A percentile compares a stretch with the other conserved stretches of the same genome.
Evolutionary conservation across 2,888 invertebrate species (phyloP).

Genomic region (Xanthorhoe designata): DNA sequence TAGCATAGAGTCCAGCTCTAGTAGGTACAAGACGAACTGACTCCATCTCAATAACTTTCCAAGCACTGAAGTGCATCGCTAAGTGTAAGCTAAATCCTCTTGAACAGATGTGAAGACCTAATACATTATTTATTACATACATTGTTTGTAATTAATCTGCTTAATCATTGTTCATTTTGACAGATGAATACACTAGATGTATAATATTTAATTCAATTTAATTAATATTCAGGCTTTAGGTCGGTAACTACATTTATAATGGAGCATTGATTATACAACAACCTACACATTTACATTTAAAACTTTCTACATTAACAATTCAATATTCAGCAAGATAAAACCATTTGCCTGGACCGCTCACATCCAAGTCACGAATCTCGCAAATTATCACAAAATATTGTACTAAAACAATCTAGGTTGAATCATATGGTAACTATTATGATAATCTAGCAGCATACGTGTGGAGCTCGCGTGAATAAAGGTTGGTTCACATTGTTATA

Average conservation of each 20-base stretch:
- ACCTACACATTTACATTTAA: neutral
- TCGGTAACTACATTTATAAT: neutral
- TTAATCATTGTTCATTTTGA: no score
- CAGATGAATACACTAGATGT: no score
- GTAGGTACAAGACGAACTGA: no score
- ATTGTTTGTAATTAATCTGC: no score
- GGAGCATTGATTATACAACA: neutral
- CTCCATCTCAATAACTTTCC: no score
- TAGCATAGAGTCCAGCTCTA: no score
- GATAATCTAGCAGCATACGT: constrained; percentile 38
- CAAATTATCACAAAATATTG: constrained; percentile 8
- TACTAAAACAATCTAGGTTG: constrained; percentile 12
- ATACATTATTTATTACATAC: no score
- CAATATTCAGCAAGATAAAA: neutral
- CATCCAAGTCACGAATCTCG: constrained; percentile 1
- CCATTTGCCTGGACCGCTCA: neutral
- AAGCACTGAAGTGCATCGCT: no score
- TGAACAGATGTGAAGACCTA: no score
- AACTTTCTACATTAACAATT: neutral
- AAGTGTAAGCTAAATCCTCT: no score
- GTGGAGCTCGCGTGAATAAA: constrained; percentile 51
- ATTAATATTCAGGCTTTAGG: neutral
- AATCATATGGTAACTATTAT: constrained; percentile 12
- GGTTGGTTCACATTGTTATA: neutral
- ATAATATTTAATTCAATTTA: no score